Evolutionary conservation across 2,113 vertebrate genomes (phyloP).

Genomic region (Osmerus eperlanus): DNA sequence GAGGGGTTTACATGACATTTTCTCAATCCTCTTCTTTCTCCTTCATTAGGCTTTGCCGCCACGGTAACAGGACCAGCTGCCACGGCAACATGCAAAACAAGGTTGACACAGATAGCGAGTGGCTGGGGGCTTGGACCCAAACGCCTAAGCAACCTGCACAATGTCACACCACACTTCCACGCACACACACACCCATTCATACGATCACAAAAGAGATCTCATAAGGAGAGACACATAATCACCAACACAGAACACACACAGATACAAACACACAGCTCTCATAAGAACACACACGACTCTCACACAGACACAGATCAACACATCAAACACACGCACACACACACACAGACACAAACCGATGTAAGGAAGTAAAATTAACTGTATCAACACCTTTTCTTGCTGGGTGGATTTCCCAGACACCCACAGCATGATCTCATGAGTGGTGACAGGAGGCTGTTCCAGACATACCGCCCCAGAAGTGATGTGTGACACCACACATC

Average conservation of each 20-base stretch:
- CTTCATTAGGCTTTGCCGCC: conserved; percentile 37
- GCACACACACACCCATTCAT: background rate
- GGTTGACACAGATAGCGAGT: conserved; percentile 47
- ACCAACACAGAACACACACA: conserved; percentile 17
- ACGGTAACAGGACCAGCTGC: conserved; percentile 50
- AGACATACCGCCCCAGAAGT: conserved; percentile 19
- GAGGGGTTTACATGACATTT: background rate
- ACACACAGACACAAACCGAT: conserved; percentile 3
- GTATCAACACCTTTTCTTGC: too few relatives aligned
- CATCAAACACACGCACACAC: conserved; percentile 8
- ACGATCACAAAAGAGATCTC: too few relatives aligned
- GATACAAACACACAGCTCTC: background rate
- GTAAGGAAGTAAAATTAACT: too few relatives aligned
- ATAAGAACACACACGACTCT: conserved; percentile 18
- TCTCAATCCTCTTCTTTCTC: conserved; percentile 29
- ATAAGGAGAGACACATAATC: background rate
- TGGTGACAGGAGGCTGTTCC: conserved; percentile 26
- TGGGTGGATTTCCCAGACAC: background rate
- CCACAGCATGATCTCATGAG: background rate
- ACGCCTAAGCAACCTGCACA: conserved; percentile 43
- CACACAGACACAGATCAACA: conserved; percentile 20
- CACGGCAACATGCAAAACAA: conserved; percentile 48
- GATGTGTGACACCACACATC: conserved; percentile 23
- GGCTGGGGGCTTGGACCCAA: conserved; percentile 42
- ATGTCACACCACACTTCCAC: conserved; percentile 21